phyloP scores from a whole-genome alignment of 1,140 invertebrate genomes.

The Zaprionus gabonicus region DNA sequence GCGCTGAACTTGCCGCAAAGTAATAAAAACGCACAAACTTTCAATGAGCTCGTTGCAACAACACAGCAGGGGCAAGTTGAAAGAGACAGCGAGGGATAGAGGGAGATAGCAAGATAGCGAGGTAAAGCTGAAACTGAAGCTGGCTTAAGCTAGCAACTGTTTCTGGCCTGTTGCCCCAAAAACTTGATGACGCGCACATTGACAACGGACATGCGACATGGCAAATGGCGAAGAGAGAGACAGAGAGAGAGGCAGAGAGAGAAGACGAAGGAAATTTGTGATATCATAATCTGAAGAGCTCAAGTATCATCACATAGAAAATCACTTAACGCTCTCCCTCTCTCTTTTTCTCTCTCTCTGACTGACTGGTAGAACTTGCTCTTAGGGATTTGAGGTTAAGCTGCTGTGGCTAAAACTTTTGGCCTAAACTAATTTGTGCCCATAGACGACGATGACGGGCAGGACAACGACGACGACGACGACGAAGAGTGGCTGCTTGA shows the following conservation, averaged over 20 bases:
- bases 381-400: conserved; percentile 75
- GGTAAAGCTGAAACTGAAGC: conserved; percentile 39
- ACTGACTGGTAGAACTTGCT: not conserved
- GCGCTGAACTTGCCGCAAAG: conserved; percentile 59
- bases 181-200: conserved; percentile 64
- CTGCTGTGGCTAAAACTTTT: conserved; percentile 81
- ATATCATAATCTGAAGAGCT: conserved; percentile 80
- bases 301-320: conserved; percentile 83
- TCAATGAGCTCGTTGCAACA: conserved; percentile 67
- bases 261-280: conserved; percentile 57
- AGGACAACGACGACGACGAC: too few species aligned
- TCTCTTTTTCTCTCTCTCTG: not conserved
- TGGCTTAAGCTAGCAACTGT: conserved; percentile 38
- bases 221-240: conserved; percentile 1
- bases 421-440: conserved; percentile 77
- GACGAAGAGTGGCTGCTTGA: conserved; percentile 70
- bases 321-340: conserved; percentile 70
- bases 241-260: not conserved
- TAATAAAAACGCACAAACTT: conserved; percentile 82
- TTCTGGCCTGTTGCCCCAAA: conserved; percentile 71
- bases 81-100: not conserved
- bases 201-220: conserved; percentile 44
- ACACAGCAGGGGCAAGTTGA: conserved; percentile 42
- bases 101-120: conserved; percentile 18
- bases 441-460: conserved; percentile 51